Evolutionary conservation across 1,140 invertebrate species (phyloP), one percentile per base, ranked within the genome.

Genomic region (Drosophila bifasciata): DNA sequence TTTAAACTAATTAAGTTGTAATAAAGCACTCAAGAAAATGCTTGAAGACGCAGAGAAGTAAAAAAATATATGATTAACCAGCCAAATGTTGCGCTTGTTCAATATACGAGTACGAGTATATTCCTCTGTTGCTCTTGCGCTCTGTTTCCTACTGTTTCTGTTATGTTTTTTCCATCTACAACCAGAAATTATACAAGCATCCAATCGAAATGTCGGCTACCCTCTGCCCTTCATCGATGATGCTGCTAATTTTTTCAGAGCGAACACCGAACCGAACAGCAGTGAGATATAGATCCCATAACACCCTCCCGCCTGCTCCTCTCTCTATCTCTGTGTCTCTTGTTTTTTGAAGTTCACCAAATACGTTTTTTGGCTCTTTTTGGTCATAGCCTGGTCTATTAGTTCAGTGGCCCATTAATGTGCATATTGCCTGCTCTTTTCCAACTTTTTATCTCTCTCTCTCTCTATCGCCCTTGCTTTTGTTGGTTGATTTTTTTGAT

Each of bases 1-100:
- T 88, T 88, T 88, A 83, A 88, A 88, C 83, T 88, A 88, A 88
- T 88, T 88, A 88, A 88, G 78, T 83, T 88, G 83, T 88, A 88
- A 88, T 88, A 69, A 76, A 72, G 70, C 70, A 86, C 81, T 85
- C 81, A 67, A 85, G 68, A 80, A 72, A 68, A 58, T 76, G 58
- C 66, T 79, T 49, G 46, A 76, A 78, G 58, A 67, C 45, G 59
- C 61, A 58, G 45, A 50, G 40, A 45, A 51, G 21, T n/a, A 39
- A 45, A 76, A 51, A 57, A 57, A 53, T 43, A 77, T 72, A 70
- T 72, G 67, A 59, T 70, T 71, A 74, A 58, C 53, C 51, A 49
- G 52, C 46, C 61, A 48, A 74, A 49, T 39, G 62, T 59, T 56
- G 69, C 21, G 36, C 46, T 79, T 43, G 57, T 59, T 72, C 53